Percentiles rank a stretch among this genome's conserved stretches.
phyloP scores from a whole-genome alignment of 2,797 vertebrate species.

The Ciconia nigra region DNA sequence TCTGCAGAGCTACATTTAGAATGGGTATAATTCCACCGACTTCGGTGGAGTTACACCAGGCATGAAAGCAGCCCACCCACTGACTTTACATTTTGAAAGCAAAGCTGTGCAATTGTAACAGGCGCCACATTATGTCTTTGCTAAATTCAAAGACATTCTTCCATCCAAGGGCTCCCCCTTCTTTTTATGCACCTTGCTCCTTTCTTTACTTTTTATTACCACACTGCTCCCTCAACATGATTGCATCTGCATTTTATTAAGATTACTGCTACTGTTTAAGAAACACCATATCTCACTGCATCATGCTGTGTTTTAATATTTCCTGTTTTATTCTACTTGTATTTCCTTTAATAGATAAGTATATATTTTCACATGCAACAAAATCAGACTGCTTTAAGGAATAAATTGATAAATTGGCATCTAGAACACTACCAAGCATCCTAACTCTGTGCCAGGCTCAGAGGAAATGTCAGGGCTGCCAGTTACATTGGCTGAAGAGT shows the following conservation, averaged over 20 bases:
- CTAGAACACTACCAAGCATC: constrained; percentile 8
- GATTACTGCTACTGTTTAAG: constrained; percentile 10
- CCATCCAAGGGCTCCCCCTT: not conserved
- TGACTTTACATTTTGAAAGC: constrained; percentile 31
- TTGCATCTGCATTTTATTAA: constrained; percentile 47
- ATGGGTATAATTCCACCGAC: not conserved
- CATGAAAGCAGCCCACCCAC: constrained; percentile 29
- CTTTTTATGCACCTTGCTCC: constrained; percentile 14
- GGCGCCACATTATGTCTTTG: not conserved
- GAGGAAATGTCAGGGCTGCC: constrained; percentile 39
- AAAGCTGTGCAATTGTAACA: constrained; percentile 34
- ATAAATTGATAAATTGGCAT: constrained; percentile 59
- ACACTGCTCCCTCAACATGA: not conserved
- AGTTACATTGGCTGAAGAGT: constrained; percentile 33
- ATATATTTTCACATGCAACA: constrained; percentile 34
- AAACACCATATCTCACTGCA: constrained; percentile 1
- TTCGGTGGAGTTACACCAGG: not conserved
- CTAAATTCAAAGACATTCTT: constrained; percentile 35
- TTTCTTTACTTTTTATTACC: constrained; percentile 46
- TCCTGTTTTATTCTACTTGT: constrained; percentile 17
- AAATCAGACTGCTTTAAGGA: constrained; percentile 42
- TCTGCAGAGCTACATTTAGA: not conserved
- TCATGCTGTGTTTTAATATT: constrained; percentile 51
- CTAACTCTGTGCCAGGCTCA: constrained; percentile 18
- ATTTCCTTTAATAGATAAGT: constrained; percentile 42